Evolutionary conservation across 2,888 invertebrate species (phyloP), one percentile per base, ranked within the genome.

Genomic region (Zaprionus bogoriensis): DNA sequence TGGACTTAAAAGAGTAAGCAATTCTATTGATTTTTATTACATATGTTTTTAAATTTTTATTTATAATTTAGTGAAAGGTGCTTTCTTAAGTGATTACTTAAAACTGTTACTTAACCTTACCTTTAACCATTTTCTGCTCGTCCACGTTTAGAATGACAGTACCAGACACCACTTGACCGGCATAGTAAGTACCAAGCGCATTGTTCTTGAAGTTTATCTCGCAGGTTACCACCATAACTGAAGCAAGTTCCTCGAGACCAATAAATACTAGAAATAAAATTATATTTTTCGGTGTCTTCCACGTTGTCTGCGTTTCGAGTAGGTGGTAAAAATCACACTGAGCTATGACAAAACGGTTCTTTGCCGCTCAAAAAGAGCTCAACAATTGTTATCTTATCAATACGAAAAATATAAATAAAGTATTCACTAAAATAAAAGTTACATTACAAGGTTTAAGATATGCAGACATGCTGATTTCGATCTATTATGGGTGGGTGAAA

Each of bases 181-280:
- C 84, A 67, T 85, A 90, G 55, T 80, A 91, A 19, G 84, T 80
- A 2, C 87, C 88, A 48, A 72, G 58, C 2, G 86, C 70, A 80
- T 89, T 90, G 20, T 89, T 81, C 23, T 84, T 82, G 44, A 90
- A 90, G 4, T 77, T 58, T 38, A 91, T 88, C 60, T 88, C 84
- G 57, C 89, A 89, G 23, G 46, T 69, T 2, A 89, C 77, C 44
- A 82, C 84, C 85, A 87, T 89, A 14, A 23, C 61, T n/a, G 23
- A 4, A 6, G n/a, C 7, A 14, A 46, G 25, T 36, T 38, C 12
- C 9, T n/a, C n/a, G 3, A 36, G 6, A 1, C 1, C 7, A 14
- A 14, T 7, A 14, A 32, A 32, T 14, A 0, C 1, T 14, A 32
- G 5, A 36, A 9, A 36, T 36, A 14, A 9, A 17, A 36, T 36